phyloP scores from a whole-genome alignment of 2,113 vertebrate species.

The Chitala chitala region DNA sequence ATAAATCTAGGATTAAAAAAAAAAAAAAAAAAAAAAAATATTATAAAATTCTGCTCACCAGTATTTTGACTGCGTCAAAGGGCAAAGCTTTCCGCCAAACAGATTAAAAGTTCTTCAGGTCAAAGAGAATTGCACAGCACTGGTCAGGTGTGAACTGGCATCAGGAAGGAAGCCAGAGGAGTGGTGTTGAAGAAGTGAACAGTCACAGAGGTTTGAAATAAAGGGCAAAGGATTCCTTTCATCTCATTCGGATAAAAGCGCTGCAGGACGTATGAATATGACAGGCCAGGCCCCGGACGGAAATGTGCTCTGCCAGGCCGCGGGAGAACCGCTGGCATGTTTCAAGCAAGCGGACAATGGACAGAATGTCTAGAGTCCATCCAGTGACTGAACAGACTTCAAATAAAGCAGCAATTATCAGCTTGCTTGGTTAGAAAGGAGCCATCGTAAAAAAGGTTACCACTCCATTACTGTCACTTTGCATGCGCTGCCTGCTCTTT shows the following conservation, averaged over 20 bases:
- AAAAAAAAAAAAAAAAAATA: background rate
- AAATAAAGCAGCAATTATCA: background rate
- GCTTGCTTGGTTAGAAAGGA: background rate
- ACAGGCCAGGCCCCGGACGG: background rate
- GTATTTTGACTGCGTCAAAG: background rate
- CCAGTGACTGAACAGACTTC: background rate
- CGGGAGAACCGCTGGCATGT: background rate
- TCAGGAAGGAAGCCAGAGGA: background rate
- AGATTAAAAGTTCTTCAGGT: background rate
- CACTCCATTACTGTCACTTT: background rate
- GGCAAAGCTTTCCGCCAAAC: background rate
- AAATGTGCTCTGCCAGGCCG: background rate
- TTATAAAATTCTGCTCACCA: too few species aligned
- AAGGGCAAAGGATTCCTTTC: constrained; percentile 10
- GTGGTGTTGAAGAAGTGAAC: constrained; percentile 1
- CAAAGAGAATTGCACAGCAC: constrained; percentile 1
- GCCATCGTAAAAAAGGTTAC: background rate
- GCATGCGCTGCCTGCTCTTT: background rate
- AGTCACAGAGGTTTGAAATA: background rate
- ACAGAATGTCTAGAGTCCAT: background rate
- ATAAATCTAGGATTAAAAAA: background rate
- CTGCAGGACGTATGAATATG: background rate
- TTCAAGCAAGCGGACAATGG: background rate
- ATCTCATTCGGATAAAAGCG: constrained; percentile 19
- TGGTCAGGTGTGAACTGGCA: background rate